These are phyloP conservation scores for Stenichneumon culpator DNA, from an alignment of 2,888 invertebrate genomes.

Conservation along the genomic window DNA sequence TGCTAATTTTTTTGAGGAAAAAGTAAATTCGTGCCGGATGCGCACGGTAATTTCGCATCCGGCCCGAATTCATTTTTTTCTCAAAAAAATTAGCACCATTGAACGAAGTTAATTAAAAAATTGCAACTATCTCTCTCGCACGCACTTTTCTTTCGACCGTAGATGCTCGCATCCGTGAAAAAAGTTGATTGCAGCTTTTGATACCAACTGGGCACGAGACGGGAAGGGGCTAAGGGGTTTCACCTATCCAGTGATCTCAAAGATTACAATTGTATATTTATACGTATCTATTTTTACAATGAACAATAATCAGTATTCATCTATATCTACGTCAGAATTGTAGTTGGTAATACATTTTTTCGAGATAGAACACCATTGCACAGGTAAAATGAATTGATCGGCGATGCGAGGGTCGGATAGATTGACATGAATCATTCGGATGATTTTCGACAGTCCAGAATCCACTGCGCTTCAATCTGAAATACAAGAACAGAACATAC, in stretches of 20 bases:
- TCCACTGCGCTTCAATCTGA: constrained; percentile 76
- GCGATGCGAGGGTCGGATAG: constrained; percentile 14
- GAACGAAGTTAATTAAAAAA: no score
- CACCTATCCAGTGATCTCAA: neutral
- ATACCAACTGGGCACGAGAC: no score
- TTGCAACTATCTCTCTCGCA: no score
- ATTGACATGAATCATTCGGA: constrained; percentile 64
- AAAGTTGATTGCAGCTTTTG: no score
- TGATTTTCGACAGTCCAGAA: constrained; percentile 75
- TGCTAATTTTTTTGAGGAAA: no score
- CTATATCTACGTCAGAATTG: constrained; percentile 34
- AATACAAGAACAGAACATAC: constrained; percentile 44
- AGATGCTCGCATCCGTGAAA: no score
- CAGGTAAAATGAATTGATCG: constrained; percentile 39
- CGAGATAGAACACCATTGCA: constrained; percentile 31
- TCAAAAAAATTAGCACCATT: no score
- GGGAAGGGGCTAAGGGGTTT: no score
- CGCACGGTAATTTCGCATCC: no score
- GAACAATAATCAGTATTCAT: constrained; percentile 4
- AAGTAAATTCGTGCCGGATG: no score
- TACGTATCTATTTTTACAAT: constrained; percentile 16
- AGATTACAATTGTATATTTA: constrained; percentile 24
- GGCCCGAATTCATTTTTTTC: no score
- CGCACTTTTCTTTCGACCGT: no score
- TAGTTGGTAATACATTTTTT: constrained; percentile 25